Percentiles rank a stretch among this genome's conserved stretches.
phyloP scores from a whole-genome alignment of 2,797 vertebrate genomes.

The Scarus forsteni region DNA sequence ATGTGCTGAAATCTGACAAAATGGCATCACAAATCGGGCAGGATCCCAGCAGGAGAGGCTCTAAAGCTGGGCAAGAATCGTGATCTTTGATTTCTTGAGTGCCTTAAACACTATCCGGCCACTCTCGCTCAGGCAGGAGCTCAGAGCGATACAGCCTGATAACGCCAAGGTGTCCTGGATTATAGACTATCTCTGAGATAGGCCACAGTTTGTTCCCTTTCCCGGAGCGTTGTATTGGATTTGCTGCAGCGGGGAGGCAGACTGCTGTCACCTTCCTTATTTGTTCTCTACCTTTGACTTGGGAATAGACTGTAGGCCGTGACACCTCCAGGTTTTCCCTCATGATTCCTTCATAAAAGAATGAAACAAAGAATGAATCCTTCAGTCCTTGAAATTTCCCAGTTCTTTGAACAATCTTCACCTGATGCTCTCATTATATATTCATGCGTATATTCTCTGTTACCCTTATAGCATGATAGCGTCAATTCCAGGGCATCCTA shows the following conservation, averaged over 20 bases:
- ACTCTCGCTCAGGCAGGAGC: constrained; percentile 54
- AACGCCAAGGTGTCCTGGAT: constrained; percentile 75
- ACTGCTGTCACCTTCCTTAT: constrained; percentile 49
- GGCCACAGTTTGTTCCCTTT: constrained; percentile 62
- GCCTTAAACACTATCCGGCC: constrained; percentile 61
- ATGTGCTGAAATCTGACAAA: constrained; percentile 9
- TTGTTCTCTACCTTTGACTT: constrained; percentile 48
- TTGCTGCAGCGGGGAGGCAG: constrained; percentile 55
- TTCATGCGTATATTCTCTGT: no score
- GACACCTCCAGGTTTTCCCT: constrained; percentile 43
- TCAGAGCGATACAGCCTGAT: constrained; percentile 68
- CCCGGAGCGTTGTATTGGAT: constrained; percentile 62
- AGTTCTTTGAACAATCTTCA: no score
- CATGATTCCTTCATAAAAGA: constrained; percentile 29
- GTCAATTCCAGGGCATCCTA: constrained; percentile 14
- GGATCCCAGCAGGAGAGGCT: constrained; percentile 1
- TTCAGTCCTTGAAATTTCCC: no score
- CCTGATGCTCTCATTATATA: no score
- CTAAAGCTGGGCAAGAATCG: constrained; percentile 13
- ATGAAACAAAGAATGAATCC: background rate
- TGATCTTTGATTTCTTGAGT: constrained; percentile 60
- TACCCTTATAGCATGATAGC: background rate
- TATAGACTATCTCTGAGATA: constrained; percentile 69
- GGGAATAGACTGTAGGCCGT: constrained; percentile 36
- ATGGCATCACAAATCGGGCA: background rate